Base-by-base conservation (phyloP, 2,888 invertebrate genomes). In the Eustalomyia histrio region DNA sequence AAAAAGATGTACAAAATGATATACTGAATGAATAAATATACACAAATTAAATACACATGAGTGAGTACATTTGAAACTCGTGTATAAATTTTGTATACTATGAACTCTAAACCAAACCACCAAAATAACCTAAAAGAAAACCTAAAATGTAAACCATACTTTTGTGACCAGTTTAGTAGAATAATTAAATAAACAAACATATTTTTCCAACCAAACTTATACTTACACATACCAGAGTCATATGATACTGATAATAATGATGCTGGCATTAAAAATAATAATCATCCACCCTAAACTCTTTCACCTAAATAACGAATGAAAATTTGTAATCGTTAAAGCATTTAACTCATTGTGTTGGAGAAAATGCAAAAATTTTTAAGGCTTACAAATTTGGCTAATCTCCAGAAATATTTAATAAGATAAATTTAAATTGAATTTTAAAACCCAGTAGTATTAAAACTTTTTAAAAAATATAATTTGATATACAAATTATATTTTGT, bases 31-130 rank as follows among this genome's bases (percentile, higher is more conserved):
- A n/a, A n/a, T n/a, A 47, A 47, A 35, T 17, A 14, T 24, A 67
- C 52, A 50, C 65, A 75, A 79, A 76, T 72, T 68, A 53, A 63
- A 73, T 68, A 80, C 80, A 76, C 76, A 76, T 73, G 76, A 76
- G 50, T 76, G 72, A 76, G 50, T 76, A 67, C 58, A 80, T 76
- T 14, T n/a, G n/a, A 47, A 47, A 47, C 43, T n/a, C 29, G 7
- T 29, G 7, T 29, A 29, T 3, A 29, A 29, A 6, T 24, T 2
- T 5, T 24, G 4, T 2, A n/a, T 6, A 47, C 14, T n/a, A 47
- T 47, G n/a, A 47, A 47, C n/a, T 14, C n/a, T 47, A n/a, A 47
- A 47, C 43, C 43, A 47, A 47, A 47, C 43, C 43, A 4, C n/a
- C 43, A 47, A 39, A 14, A 47, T 14, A 47, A n/a, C 43, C n/a